phyloP scores from a whole-genome alignment of 2,113 vertebrate species.

The Chloebia gouldiae region DNA sequence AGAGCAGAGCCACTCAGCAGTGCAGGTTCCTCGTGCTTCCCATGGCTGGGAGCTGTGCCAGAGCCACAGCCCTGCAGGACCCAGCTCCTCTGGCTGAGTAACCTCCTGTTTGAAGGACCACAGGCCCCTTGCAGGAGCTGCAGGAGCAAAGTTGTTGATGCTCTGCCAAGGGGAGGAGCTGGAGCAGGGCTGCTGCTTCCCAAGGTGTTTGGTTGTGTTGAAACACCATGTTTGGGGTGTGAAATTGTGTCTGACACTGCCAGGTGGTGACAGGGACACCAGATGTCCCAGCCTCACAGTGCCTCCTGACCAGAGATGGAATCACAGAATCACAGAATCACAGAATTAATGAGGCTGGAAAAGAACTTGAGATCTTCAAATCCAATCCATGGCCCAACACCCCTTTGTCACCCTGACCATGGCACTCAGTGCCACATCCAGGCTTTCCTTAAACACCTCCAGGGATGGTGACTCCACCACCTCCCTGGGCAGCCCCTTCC shows the following conservation, averaged over 20 bases:
- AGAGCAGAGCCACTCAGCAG: background rate
- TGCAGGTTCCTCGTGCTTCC: background rate
- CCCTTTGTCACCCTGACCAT: background rate
- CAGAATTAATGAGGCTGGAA: background rate
- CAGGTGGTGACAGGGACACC: background rate
- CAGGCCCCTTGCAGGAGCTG: background rate
- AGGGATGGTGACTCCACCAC: background rate
- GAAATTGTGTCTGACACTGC: background rate
- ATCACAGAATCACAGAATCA: background rate
- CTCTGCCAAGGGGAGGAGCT: background rate
- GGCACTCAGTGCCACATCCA: background rate
- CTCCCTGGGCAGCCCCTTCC: background rate
- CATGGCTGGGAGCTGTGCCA: accelerated
- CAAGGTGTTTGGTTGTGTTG: background rate
- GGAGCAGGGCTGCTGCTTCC: accelerated
- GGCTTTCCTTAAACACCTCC: background rate
- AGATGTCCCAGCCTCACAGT: background rate
- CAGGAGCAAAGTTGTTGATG: background rate
- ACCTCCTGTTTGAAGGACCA: background rate
- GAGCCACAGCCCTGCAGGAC: background rate
- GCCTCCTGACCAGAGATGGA: background rate
- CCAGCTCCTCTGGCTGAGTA: background rate
- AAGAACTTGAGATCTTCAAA: background rate
- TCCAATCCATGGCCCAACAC: background rate
- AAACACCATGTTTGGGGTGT: background rate